Evolutionary conservation across 2,888 invertebrate species (phyloP), one percentile per base, ranked within the genome.

Genomic region (Brenthis ino): DNA sequence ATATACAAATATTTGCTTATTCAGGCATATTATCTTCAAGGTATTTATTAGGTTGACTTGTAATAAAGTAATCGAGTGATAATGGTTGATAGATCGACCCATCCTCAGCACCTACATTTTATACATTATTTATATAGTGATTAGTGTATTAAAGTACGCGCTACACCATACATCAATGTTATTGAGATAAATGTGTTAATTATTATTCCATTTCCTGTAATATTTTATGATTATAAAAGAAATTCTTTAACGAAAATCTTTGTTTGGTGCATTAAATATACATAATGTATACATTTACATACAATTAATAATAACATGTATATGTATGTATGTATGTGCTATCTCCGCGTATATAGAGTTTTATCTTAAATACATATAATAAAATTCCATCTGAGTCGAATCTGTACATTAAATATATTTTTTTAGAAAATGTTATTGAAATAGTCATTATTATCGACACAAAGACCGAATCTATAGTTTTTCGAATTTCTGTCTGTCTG

Each of bases 61-160:
- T 61, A 24, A 48, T 14, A 48, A 60, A 60, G 28, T 60, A 60
- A 60, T 60, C 48, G 47, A 50, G 11, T 28, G 58, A 48, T 60
- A 60, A 60, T 6, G 28, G 12, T 28, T 51, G 63, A 63, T 53
- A 5, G 51, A 63, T 63, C n/a, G 20, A 37, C 0, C 51, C 33
- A 4, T 60, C 24, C 37, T 55, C 50, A 33, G 16, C 48, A 16
- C 2, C 14, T 61, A 24, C 1, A 14, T 14, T 37, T 57, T 57
- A 56, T 63, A 6, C 11, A n/a, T 51, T 51, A 51, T 51, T 51
- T 51, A 51, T 51, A 16, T 16, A 16, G 14, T n/a, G 6, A 51
- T 51, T 51, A 51, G 6, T 50, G n/a, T 51, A 51, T 16, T 51
- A 51, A 51, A 51, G n/a, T 51, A 51, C 51, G 51, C 11, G 3